phyloP scores from a whole-genome alignment of 2,888 invertebrate genomes.

The Hermaeophaga mercurialis region DNA sequence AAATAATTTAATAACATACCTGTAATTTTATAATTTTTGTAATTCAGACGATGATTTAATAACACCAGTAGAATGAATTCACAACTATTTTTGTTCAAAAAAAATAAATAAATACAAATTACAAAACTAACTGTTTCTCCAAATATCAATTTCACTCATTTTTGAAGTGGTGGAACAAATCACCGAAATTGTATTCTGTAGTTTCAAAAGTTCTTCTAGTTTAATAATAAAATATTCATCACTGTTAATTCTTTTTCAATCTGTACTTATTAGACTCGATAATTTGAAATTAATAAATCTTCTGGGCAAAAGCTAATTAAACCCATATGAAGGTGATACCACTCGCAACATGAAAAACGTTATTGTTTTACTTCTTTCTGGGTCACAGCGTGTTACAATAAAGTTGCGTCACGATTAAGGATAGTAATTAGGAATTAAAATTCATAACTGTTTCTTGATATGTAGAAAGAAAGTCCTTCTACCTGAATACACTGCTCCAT shows the following conservation, averaged over 20 bases:
- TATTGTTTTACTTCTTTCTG: slow-evolving; percentile 15
- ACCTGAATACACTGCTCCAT: neutral
- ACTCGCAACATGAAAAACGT: neutral
- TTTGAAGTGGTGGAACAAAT: no score
- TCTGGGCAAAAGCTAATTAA: neutral
- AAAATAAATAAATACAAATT: no score
- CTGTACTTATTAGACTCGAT: neutral
- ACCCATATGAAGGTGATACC: neutral
- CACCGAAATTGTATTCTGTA: no score
- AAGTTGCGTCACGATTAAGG: slow-evolving; percentile 16
- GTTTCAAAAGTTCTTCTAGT: no score
- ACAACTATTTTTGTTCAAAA: no score
- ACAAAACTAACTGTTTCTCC: no score
- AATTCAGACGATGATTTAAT: no score
- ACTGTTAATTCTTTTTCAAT: neutral
- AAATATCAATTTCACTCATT: no score
- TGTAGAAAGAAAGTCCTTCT: neutral
- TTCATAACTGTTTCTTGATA: slow-evolving; percentile 19
- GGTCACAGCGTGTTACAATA: slow-evolving; percentile 16
- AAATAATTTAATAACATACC: no score
- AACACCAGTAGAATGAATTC: no score
- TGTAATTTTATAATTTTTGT: no score
- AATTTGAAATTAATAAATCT: neutral
- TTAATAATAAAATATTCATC: no score
- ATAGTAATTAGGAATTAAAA: slow-evolving; percentile 22